A percentile compares a stretch with the other conserved stretches of the same genome.
phyloP scores from a whole-genome alignment of 1,140 invertebrate genomes.

The Sitobion miscanthi region DNA sequence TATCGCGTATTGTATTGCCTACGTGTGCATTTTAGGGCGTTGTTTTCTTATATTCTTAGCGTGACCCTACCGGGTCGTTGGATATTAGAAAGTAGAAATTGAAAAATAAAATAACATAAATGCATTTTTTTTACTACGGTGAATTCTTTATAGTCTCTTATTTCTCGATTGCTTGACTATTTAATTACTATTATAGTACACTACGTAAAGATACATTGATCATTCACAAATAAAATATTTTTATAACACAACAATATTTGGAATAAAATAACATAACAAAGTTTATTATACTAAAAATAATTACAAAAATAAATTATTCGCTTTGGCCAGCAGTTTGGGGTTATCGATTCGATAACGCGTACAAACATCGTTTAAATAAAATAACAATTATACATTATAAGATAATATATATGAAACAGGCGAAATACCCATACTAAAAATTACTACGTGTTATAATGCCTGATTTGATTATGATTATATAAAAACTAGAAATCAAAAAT shows the following conservation, averaged over 20 bases:
- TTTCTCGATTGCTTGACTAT: neutral
- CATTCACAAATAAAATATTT: neutral
- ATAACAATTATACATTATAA: conserved; percentile 19
- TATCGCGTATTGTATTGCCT: too few relatives aligned
- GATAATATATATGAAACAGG: conserved; percentile 3
- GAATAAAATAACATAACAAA: conserved; percentile 52
- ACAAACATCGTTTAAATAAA: conserved; percentile 8
- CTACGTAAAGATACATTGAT: neutral
- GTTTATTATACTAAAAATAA: conserved; percentile 43
- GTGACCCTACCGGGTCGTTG: too few relatives aligned
- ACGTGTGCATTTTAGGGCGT: too few relatives aligned
- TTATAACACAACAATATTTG: neutral
- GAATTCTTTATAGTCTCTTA: neutral
- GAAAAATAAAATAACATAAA: neutral
- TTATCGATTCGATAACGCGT: conserved; percentile 14
- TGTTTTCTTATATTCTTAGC: too few relatives aligned
- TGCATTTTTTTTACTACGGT: neutral
- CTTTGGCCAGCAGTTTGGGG: conserved; percentile 43
- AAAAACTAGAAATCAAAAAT: conserved; percentile 42
- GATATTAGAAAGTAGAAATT: neutral
- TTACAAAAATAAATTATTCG: conserved; percentile 56
- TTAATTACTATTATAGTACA: neutral
- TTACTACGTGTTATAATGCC: conserved; percentile 22
- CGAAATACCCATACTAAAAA: neutral
- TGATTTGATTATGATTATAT: conserved; percentile 43